phyloP scores from a whole-genome alignment of 1,140 invertebrate species.

The Nixonia krombeini region DNA sequence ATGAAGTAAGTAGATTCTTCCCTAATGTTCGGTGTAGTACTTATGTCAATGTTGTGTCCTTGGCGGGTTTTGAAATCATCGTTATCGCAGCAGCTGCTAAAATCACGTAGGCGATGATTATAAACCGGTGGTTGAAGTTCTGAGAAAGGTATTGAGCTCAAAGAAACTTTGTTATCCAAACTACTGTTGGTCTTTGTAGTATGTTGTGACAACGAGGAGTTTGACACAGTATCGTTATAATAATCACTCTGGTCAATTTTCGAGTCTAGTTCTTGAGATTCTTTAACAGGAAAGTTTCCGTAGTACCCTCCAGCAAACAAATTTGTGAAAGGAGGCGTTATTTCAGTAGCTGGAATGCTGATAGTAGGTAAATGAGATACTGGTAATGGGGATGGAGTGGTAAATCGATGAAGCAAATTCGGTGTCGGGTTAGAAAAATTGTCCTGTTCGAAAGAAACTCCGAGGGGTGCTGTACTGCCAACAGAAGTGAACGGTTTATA shows the following conservation, averaged over 20 bases:
- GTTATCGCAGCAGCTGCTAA: conserved; percentile 13
- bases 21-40: no score
- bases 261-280: neutral
- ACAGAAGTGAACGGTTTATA: conserved; percentile 19
- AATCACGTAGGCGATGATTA: conserved; percentile 31
- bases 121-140: conserved; percentile 33
- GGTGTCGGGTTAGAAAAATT: conserved; percentile 10
- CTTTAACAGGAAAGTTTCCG: conserved; percentile 18
- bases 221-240: conserved; percentile 17
- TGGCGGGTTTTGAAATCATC: conserved; percentile 13
- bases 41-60: no score
- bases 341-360: conserved; percentile 38
- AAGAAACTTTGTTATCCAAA: no score
- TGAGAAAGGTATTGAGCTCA: no score
- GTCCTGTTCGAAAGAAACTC: conserved; percentile 5
- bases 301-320: conserved; percentile 36
- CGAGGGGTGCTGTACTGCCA: conserved; percentile 5
- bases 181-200: neutral
- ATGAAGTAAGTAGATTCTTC: neutral
- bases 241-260: conserved; percentile 6
- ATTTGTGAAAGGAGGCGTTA: conserved; percentile 42
- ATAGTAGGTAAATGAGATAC: conserved; percentile 38
- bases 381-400: conserved; percentile 29
- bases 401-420: conserved; percentile 11
- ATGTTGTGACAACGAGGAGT: conserved; percentile 7